Percentiles rank a stretch among this genome's conserved stretches.
These are phyloP conservation scores for Platycnemis pennipes DNA, from an alignment of 2,888 invertebrate species.

Conservation along the genomic window DNA sequence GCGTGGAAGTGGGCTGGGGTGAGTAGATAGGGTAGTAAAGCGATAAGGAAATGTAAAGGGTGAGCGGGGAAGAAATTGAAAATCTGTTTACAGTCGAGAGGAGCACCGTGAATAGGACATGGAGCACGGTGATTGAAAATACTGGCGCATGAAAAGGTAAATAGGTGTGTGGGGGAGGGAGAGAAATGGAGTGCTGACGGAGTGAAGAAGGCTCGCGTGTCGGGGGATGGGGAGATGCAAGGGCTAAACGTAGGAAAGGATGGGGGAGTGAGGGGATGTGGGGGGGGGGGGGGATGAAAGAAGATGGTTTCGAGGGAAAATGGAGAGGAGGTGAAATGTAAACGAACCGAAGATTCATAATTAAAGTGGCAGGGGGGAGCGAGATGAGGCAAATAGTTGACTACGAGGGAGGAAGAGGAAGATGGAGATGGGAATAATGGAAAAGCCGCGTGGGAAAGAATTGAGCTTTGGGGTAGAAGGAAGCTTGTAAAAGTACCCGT, in stretches of 20 bases:
- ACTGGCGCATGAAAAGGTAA: background rate
- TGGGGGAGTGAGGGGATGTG: background rate
- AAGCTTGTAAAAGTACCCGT: background rate
- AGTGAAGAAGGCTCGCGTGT: background rate
- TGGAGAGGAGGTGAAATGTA: background rate
- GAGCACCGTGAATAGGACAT: background rate
- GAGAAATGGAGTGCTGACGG: background rate
- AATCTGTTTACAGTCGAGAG: background rate
- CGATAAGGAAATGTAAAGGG: background rate
- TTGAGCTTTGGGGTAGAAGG: background rate
- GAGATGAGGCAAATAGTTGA: background rate
- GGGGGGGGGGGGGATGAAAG: background rate
- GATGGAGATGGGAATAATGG: background rate
- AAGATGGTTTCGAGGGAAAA: background rate
- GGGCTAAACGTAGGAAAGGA: too few relatives aligned
- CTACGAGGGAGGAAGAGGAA: background rate
- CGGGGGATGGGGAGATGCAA: background rate
- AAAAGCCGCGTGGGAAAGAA: background rate
- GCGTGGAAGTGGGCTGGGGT: too few relatives aligned
- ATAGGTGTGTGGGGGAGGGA: background rate
- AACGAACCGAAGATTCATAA: background rate
- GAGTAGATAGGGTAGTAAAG: background rate
- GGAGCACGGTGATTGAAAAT: background rate
- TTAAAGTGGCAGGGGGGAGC: background rate
- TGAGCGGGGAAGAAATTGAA: constrained; percentile 22